A percentile compares a stretch with the other conserved stretches of the same genome.
Evolutionary conservation across 1,140 invertebrate species (phyloP).

Genomic region (Sycobia sp.): DNA sequence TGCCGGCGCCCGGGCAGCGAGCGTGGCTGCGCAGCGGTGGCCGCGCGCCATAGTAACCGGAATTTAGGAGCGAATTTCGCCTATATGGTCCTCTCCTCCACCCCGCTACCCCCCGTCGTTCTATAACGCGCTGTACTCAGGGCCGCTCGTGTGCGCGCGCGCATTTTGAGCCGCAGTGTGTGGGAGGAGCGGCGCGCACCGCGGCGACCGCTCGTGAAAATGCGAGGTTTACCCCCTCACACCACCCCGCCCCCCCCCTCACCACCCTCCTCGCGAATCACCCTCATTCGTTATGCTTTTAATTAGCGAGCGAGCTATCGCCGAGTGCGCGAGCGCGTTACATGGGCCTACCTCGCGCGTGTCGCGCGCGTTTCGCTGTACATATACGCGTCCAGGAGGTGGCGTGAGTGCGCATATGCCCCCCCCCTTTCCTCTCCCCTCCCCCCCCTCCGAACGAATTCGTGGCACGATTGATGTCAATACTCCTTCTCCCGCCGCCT

Average conservation of each 20-base stretch:
- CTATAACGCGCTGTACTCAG: neutral
- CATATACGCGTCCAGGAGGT: too few species aligned
- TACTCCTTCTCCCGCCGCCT: neutral
- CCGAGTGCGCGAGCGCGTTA: neutral
- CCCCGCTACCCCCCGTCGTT: neutral
- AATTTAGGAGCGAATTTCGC: slow-evolving; percentile 31
- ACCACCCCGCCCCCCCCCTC: too few species aligned
- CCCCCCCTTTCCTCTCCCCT: too few species aligned
- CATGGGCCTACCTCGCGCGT: neutral
- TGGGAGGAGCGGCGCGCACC: neutral
- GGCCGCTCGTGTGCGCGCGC: neutral
- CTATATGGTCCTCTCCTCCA: too few species aligned
- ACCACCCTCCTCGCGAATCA: too few species aligned
- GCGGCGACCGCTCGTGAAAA: neutral
- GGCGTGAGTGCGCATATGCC: too few species aligned
- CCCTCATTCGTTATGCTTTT: slow-evolving; percentile 32
- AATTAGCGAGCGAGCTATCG: slow-evolving; percentile 28
- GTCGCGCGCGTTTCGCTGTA: neutral
- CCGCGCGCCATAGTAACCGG: neutral
- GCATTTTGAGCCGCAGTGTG: too few species aligned
- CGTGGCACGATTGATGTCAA: slow-evolving; percentile 19
- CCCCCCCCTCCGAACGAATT: too few species aligned
- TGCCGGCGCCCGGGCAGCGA: neutral
- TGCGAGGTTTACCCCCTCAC: slow-evolving; percentile 13
- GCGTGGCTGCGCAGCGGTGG: neutral